These are phyloP conservation scores for Chrosomus eos DNA, from an alignment of 2,797 vertebrate genomes.

Conservation along the genomic window DNA sequence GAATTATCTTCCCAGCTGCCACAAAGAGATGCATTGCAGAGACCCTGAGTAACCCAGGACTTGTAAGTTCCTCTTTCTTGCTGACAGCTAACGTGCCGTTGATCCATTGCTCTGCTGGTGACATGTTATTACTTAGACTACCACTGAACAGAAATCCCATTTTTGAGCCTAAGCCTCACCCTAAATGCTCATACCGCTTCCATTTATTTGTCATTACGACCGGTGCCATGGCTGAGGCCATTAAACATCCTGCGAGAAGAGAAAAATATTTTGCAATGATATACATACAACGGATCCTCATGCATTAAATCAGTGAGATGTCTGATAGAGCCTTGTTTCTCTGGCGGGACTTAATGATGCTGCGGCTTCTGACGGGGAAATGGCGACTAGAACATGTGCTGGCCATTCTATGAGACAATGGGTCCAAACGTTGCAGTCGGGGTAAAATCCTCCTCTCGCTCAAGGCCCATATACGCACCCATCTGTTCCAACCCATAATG, in stretches of 20 bases:
- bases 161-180: slow-evolving; percentile 49
- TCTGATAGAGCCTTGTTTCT: slow-evolving; percentile 34
- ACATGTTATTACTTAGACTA: slow-evolving; percentile 61
- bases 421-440: not conserved
- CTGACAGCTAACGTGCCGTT: slow-evolving; percentile 45
- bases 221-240: slow-evolving; percentile 49
- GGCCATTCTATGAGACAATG: slow-evolving; percentile 39
- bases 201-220: slow-evolving; percentile 63
- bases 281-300: slow-evolving; percentile 55
- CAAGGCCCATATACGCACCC: slow-evolving; percentile 28
- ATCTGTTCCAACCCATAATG: slow-evolving; percentile 54
- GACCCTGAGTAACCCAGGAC: slow-evolving; percentile 23
- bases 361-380: slow-evolving; percentile 2
- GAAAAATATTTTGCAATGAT: slow-evolving; percentile 49
- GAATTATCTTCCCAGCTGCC: slow-evolving; percentile 26
- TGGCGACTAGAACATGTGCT: not conserved
- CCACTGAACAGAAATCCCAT: slow-evolving; percentile 56
- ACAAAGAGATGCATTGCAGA: slow-evolving; percentile 11
- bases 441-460: slow-evolving; percentile 31
- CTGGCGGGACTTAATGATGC: slow-evolving; percentile 15
- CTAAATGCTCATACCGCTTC: slow-evolving; percentile 46
- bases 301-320: slow-evolving; percentile 52
- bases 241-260: slow-evolving; percentile 46
- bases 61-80: slow-evolving; percentile 18
- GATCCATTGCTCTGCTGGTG: slow-evolving; percentile 54